Evolutionary conservation across 2,888 invertebrate genomes (phyloP), one percentile per base, ranked within the genome.

Genomic region (Mimumesa dahlbomi): DNA sequence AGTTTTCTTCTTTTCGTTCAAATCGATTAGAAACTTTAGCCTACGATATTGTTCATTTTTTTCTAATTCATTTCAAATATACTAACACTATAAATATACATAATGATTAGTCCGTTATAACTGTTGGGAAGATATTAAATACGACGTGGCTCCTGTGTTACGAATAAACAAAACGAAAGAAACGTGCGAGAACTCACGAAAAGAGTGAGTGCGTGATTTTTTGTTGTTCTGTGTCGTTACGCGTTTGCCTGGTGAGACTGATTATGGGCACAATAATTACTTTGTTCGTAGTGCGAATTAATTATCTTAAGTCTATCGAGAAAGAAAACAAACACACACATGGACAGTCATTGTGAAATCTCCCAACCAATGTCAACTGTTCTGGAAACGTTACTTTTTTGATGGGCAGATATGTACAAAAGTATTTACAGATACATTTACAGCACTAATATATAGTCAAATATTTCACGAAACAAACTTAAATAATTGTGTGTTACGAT

Each of bases 381-480:
- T 76, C 48, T 62, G 34, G 61, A 69, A 82, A 79, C 74, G 73
- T 81, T 73, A 73, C 65, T 75, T 70, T n/a, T 73, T 62, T 36
- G 53, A 65, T 63, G 65, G 52, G 68, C 66, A 71, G 77, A 73
- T 85, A 86, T 86, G 79, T 86, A 85, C 85, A 86, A 80, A 68
- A 80, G 75, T 85, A 85, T 85, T 84, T 85, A 85, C 85, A 85
- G 61, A 79, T 80, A 77, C 80, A 83, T 86, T 74, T 84, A 86
- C 82, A 84, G 73, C 71, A 43, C 62, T 76, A 76, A 64, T 63
- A 53, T 58, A 67, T 61, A 70, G 53, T 79, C 45, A 70, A 62
- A 75, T 76, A 75, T 79, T 56, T 73, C 45, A 31, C 70, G 67
- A 31, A 68, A 38, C 61, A 52, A 79, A 73, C 76, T 83, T 77